phyloP scores from a whole-genome alignment of 2,888 invertebrate genomes.

The Sphinx pinastri region DNA sequence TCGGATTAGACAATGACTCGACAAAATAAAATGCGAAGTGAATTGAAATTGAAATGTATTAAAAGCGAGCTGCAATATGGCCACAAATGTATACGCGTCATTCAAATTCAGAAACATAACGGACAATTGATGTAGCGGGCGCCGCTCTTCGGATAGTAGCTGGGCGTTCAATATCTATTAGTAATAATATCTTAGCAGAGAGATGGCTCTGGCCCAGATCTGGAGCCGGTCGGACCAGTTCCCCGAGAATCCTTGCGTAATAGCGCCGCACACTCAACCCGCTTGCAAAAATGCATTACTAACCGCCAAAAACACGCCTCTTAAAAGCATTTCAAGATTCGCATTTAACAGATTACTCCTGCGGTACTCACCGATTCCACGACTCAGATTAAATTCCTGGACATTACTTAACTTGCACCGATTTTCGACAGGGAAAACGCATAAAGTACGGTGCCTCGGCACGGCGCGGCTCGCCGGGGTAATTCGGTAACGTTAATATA shows the following conservation, averaged over 20 bases:
- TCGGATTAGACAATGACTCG: conserved; percentile 13
- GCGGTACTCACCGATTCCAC: conserved; percentile 51
- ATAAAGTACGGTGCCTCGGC: conserved; percentile 42
- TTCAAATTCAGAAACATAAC: conserved; percentile 26
- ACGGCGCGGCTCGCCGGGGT: conserved; percentile 40
- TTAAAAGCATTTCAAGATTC: conserved; percentile 75
- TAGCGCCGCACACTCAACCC: conserved; percentile 52
- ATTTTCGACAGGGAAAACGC: conserved; percentile 68
- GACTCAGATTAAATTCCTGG: conserved; percentile 58
- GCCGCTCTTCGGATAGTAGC: conserved; percentile 46
- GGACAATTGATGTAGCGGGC: conserved; percentile 26
- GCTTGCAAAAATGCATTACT: conserved; percentile 80
- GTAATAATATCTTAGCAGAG: conserved; percentile 75
- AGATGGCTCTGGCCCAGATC: conserved; percentile 81
- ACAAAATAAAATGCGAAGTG: conserved; percentile 31
- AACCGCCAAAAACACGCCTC: conserved; percentile 71
- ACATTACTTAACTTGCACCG: conserved; percentile 67
- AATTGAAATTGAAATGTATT: conserved; percentile 14
- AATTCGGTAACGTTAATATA: conserved; percentile 65
- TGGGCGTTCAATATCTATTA: conserved; percentile 77
- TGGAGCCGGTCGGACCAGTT: conserved; percentile 79
- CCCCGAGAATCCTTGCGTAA: conserved; percentile 78
- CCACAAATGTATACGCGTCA: conserved; percentile 25
- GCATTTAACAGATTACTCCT: conserved; percentile 65
- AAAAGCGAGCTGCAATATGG: neutral